Conservation (phyloP, 2,888 invertebrate genomes). For the Rhodophaea formosa region DNA sequence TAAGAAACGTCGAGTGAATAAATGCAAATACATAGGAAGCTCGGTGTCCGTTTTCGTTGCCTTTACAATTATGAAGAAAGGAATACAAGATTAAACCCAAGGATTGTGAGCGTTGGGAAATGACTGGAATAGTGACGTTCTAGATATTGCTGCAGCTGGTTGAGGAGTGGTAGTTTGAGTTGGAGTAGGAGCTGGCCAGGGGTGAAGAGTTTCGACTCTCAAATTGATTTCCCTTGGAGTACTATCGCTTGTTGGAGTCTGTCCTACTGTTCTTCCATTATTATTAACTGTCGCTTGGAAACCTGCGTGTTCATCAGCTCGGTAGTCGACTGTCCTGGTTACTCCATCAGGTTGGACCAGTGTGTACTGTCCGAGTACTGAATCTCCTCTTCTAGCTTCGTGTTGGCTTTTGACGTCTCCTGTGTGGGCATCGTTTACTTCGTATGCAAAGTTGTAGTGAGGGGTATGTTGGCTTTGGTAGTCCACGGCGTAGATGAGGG, state of each 20-base stretch:
- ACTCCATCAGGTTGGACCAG: slow-evolving; percentile 79
- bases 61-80: slow-evolving; percentile 18
- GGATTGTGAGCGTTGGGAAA: slow-evolving; percentile 46
- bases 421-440: slow-evolving; percentile 75
- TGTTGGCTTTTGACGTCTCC: slow-evolving; percentile 80
- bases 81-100: slow-evolving; percentile 43
- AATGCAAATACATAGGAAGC: slow-evolving; percentile 43
- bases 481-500: slow-evolving; percentile 37
- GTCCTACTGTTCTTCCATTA: slow-evolving; percentile 36
- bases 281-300: slow-evolving; percentile 79
- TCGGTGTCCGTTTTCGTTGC: slow-evolving; percentile 39
- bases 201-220: slow-evolving; percentile 27
- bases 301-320: slow-evolving; percentile 75
- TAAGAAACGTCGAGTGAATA: slow-evolving; percentile 31
- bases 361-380: slow-evolving; percentile 78
- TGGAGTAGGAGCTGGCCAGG: slow-evolving; percentile 35
- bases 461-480: slow-evolving; percentile 48
- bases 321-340: slow-evolving; percentile 78
- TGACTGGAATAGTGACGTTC: slow-evolving; percentile 56
- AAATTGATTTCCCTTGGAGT: slow-evolving; percentile 21
- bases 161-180: slow-evolving; percentile 38
- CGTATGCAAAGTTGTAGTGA: slow-evolving; percentile 79
- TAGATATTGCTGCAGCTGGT: slow-evolving; percentile 50
- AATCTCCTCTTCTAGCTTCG: slow-evolving; percentile 74
- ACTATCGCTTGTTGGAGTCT: slow-evolving; percentile 17